Base-by-base conservation (phyloP, 1,140 invertebrate species). In the Planococcus citri region DNA sequence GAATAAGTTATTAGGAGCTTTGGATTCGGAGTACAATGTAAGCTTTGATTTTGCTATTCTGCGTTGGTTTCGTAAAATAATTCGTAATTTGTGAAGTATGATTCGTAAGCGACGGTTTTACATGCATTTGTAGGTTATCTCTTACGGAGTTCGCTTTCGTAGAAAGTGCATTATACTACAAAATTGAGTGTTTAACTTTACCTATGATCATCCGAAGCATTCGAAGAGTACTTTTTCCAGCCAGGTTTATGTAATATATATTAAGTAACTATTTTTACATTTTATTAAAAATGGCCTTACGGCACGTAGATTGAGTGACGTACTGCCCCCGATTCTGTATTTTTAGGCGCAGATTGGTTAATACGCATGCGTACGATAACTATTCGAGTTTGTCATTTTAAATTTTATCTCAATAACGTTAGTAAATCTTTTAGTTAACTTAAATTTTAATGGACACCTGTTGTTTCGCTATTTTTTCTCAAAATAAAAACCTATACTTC, bases 1-100 rank as follows among this genome's bases (percentile, higher is more conserved):
- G 79, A 82, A 84, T 76, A 83, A 81, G 77, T 80, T 85, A 79
- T 79, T 83, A 76, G 80, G 79, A 78, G 82, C 82, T 76, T 79
- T 85, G 76, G 83, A 85, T 80, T 78, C 79, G 75, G 82, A 85
- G 74, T 82, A 84, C 78, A 84, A 85, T 85, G 83, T 85, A 84
- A 83, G 83, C 60, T 25, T 64, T 64, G 24, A 64, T 64, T 64
- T 64, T 64, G 60, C 9, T 64, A 64, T 64, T 14, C 60, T 24
- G 25, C 60, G 60, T 64, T 64, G 60, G 20, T 64, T 64, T 64
- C 25, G 60, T 64, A 6, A 64, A 64, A 64, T 64, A 64, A 64
- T 27, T 64, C 25, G 60, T 64, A 24, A 64, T 64, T 24, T 64
- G 60, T 64, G 60, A 64, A 64, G 20, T 20, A 64, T 64, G 10